These are phyloP conservation scores for Ectemnius cavifrons DNA, from an alignment of 2,888 invertebrate genomes.

Conservation along the genomic window DNA sequence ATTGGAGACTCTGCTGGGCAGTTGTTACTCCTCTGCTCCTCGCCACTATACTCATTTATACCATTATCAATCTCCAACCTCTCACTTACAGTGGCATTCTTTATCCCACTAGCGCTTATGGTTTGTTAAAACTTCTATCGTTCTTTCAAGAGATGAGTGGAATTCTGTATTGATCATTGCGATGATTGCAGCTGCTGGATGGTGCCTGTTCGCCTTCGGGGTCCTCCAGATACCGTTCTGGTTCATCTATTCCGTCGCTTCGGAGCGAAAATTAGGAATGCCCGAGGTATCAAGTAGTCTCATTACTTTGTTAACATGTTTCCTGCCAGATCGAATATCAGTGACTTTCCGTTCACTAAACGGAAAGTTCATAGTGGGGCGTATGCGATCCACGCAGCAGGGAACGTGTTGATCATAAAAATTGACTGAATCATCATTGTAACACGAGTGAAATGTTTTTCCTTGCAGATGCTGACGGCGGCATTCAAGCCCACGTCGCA, in stretches of 20 bases:
- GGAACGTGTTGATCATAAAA: no score
- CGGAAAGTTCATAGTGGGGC: no score
- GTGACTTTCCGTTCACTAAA: no score
- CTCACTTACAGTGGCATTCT: conserved; percentile 81
- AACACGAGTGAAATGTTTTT: no score
- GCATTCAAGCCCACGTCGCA: conserved; percentile 63
- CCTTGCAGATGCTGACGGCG: conserved; percentile 59
- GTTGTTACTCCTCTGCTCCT: conserved; percentile 86
- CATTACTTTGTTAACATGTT: no score
- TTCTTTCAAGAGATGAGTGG: background rate
- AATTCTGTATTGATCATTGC: background rate
- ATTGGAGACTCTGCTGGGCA: conserved; percentile 91
- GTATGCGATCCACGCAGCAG: no score
- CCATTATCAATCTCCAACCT: conserved; percentile 82
- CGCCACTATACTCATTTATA: conserved; percentile 85
- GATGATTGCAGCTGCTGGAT: conserved; percentile 77
- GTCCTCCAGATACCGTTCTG: conserved; percentile 78
- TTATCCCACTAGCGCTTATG: conserved; percentile 83
- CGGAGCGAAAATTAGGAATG: conserved; percentile 42
- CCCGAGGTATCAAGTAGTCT: conserved; percentile 29
- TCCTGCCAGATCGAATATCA: no score
- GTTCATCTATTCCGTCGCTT: conserved; percentile 76
- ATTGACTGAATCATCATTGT: no score
- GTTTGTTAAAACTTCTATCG: conserved; percentile 72
- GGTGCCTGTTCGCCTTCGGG: conserved; percentile 78